Evolutionary conservation across 2,888 invertebrate species (phyloP), one percentile per base, ranked within the genome.

Genomic region (Eilema sororculum): DNA sequence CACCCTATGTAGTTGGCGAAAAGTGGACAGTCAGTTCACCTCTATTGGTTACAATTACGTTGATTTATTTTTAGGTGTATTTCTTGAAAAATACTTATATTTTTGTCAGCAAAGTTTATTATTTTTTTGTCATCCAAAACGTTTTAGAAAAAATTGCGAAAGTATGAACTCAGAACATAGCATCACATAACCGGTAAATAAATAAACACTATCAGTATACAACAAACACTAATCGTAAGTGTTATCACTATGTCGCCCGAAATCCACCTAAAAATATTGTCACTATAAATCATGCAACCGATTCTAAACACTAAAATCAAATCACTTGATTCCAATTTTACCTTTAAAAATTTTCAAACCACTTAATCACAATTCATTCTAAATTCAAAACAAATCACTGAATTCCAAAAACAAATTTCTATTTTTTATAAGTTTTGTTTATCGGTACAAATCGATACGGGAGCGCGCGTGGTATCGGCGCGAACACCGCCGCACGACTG

Each of bases 201-300:
- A 68, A 75, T 58, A 75, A 74, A 82, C 80, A 74, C 67, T 52
- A 81, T 74, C n/a, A 65, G 41, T 61, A 67, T 25, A 58, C 69
- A 79, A 71, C 67, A 73, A 75, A 79, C 75, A 75, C 71, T 33
- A 66, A 59, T 16, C 16, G 24, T 61, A 67, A 75, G 61, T 65
- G 28, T 63, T 60, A 72, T 64, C 65, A 67, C 67, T 4, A n/a
- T 13, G 60, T 52, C 65, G 24, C 20, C 52, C 52, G 41, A 65
- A 57, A 57, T 58, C 58, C 25, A 20, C 59, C 30, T 24, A 52
- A 61, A 20, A 52, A 67, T 52, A 28, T 25, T 37, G 37, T 63
- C 62, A 63, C 46, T 52, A 13, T 22, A n/a, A 62, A 37, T 28
- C 60, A 57, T 22, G 37, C 13, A 65, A 28, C 57, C 10, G 52